Conservation (phyloP, 1,140 invertebrate species). For the Apis dorsata region DNA sequence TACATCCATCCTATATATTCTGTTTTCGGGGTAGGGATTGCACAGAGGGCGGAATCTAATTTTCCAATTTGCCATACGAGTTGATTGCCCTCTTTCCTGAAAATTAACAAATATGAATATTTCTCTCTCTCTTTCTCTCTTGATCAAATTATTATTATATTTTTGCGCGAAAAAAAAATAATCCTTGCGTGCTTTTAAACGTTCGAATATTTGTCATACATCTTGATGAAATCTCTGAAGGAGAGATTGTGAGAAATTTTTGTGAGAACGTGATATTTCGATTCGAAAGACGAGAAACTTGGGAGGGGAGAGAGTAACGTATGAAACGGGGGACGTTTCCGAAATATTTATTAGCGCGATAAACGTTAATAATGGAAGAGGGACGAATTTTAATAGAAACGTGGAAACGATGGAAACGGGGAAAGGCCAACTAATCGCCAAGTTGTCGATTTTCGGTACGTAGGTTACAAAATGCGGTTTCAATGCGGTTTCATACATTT, state of each 20-base stretch:
- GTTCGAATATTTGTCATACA: no score
- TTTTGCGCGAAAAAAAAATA: no score
- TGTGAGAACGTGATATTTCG: no score
- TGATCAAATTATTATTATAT: no score
- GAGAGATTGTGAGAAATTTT: no score
- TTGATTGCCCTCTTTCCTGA: not conserved
- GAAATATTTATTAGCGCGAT: no score
- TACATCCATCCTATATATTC: not conserved
- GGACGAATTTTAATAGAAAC: not conserved
- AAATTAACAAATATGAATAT: not conserved
- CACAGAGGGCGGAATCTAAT: not conserved
- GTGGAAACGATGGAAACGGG: not conserved
- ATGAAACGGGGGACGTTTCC: no score
- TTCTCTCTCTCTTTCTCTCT: not conserved
- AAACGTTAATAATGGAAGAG: no score
- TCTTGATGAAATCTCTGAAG: no score
- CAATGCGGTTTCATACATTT: slow-evolving; percentile 3
- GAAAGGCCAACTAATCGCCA: not conserved
- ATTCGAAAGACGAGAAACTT: not conserved
- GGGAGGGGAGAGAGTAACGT: no score
- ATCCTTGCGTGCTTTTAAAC: no score
- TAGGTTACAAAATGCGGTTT: not conserved
- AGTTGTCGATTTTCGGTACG: slow-evolving; percentile 1
- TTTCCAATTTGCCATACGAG: slow-evolving; percentile 1
- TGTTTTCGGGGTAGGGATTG: no score